Conservation (phyloP, 2,797 vertebrate genomes). For the Aulostomus chinensis region DNA sequence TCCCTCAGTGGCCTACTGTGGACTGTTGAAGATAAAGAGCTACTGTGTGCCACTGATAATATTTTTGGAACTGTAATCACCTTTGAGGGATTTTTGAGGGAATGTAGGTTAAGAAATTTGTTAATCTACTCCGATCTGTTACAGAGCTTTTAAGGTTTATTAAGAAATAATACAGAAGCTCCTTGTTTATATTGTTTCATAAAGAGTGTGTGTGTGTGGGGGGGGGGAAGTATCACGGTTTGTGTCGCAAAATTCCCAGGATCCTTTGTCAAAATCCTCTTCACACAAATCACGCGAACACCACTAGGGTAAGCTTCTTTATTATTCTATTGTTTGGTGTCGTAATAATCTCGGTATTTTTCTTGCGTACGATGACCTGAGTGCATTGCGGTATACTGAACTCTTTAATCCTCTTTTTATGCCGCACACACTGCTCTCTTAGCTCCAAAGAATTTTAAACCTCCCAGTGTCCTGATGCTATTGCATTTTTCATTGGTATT, state of each 20-base stretch:
- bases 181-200: slow-evolving; percentile 8
- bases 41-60: slow-evolving; percentile 28
- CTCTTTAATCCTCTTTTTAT: slow-evolving; percentile 61
- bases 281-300: neutral
- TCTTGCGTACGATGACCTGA: slow-evolving; percentile 38
- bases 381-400: slow-evolving; percentile 36
- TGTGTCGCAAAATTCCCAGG: too few relatives aligned
- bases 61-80: slow-evolving; percentile 29
- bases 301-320: too few relatives aligned
- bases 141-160: slow-evolving; percentile 2
- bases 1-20: slow-evolving; percentile 1
- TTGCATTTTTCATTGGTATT: slow-evolving; percentile 76
- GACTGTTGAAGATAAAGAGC: slow-evolving; percentile 16
- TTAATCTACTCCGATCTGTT: too few relatives aligned
- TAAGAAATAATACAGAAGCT: slow-evolving; percentile 1
- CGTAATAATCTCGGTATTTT: slow-evolving; percentile 45
- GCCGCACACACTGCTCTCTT: slow-evolving; percentile 21
- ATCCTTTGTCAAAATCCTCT: neutral
- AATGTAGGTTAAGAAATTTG: slow-evolving; percentile 13
- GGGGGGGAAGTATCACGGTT: too few relatives aligned
- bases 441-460: slow-evolving; percentile 76
- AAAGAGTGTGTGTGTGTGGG: too few relatives aligned
- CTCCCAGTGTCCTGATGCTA: slow-evolving; percentile 59
- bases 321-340: slow-evolving; percentile 39
- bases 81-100: slow-evolving; percentile 23